A percentile compares a stretch with the other conserved stretches of the same genome.
phyloP scores from a whole-genome alignment of 2,113 vertebrate genomes.

The Sphaerodactylus townsendi region DNA sequence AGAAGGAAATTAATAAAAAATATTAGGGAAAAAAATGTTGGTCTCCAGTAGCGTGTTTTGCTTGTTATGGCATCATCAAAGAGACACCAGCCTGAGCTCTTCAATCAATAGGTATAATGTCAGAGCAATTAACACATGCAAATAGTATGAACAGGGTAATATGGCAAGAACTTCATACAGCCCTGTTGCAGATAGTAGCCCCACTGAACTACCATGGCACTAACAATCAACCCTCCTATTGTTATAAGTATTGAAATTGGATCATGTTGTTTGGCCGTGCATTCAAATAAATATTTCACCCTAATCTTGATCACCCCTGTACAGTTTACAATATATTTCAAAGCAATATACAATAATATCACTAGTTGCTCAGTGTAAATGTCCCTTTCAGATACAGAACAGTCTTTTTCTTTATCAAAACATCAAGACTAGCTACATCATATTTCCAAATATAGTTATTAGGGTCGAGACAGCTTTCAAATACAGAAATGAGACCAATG shows the following conservation, averaged over 20 bases:
- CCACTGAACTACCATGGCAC: not conserved
- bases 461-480: not conserved
- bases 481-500: not conserved
- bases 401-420: not conserved
- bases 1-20: too few species aligned
- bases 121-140: not conserved
- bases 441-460: not conserved
- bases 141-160: not conserved
- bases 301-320: not conserved
- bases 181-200: not conserved
- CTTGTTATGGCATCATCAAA: not conserved
- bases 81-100: not conserved
- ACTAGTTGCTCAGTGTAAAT: too few species aligned
- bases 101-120: not conserved
- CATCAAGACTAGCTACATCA: not conserved
- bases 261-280: not conserved
- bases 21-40: too few species aligned
- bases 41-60: not conserved
- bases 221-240: not conserved
- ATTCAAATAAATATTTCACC: not conserved
- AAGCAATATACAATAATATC: too few species aligned
- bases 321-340: too few species aligned
- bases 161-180: not conserved
- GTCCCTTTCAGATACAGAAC: too few species aligned
- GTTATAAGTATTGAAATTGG: not conserved